Evolutionary conservation across 1,140 invertebrate genomes (phyloP), one percentile per base, ranked within the genome.

Genomic region (Arion vulgaris): DNA sequence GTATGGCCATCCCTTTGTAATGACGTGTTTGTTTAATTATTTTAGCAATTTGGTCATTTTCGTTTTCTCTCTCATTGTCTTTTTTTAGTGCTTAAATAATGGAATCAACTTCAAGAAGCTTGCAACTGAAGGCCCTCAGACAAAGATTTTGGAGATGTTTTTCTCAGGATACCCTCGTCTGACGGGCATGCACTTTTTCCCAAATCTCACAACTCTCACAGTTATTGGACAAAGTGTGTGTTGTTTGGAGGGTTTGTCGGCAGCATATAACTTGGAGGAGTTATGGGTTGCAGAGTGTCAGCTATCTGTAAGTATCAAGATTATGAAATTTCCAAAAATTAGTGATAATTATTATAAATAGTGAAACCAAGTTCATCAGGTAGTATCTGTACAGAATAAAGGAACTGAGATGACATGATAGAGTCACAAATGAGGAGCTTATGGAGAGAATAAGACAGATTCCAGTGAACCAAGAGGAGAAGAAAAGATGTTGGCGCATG

Each of bases 281-380:
- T 82, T 92, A 2, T 92, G 91, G 91, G 84, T 92, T 36, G 83
- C 88, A 83, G 91, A 92, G 86, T 91, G 91, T 84, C 81, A 88
- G 39, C 73, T 92, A 5, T 87, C 86, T 81, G 91, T 92, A 76
- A 85, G 81, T 80, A n/a, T 80, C 32, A 45, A n/a, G n/a, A n/a
- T n/a, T n/a, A n/a, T n/a, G n/a, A n/a, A n/a, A n/a, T n/a, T n/a
- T n/a, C n/a, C n/a, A n/a, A n/a, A n/a, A n/a, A n/a, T n/a, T n/a
- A n/a, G n/a, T n/a, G n/a, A n/a, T n/a, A n/a, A n/a, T n/a, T n/a
- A n/a, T n/a, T n/a, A n/a, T n/a, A n/a, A n/a, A n/a, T n/a, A n/a
- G n/a, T n/a, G n/a, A n/a, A n/a, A n/a, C n/a, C n/a, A n/a, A n/a
- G n/a, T n/a, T n/a, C n/a, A n/a, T n/a, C n/a, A n/a, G n/a, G n/a